Evolutionary conservation across 2,888 invertebrate species (phyloP).

Genomic region (Clostera curtula): DNA sequence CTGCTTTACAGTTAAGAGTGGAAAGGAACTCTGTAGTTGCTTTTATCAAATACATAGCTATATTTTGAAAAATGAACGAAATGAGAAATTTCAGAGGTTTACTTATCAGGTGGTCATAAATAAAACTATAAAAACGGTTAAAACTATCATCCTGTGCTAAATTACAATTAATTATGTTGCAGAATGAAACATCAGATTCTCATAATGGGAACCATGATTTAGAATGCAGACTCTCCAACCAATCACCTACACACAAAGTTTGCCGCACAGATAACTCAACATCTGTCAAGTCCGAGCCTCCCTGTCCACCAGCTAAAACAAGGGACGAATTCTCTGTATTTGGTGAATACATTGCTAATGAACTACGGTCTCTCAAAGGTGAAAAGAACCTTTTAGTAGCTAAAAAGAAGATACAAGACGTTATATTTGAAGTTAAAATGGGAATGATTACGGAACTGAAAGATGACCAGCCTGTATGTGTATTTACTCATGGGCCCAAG

Average conservation of each 20-base stretch:
- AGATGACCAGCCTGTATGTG: constrained; percentile 37
- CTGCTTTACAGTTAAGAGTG: too few relatives aligned
- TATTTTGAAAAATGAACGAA: too few relatives aligned
- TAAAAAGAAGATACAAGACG: constrained; percentile 77
- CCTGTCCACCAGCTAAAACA: constrained; percentile 25
- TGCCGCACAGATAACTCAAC: constrained; percentile 34
- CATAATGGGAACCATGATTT: constrained; percentile 33
- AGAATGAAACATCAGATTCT: constrained; percentile 42
- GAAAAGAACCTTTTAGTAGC: constrained; percentile 71
- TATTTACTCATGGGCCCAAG: constrained; percentile 47
- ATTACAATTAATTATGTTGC: constrained; percentile 23
- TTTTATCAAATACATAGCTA: too few relatives aligned
- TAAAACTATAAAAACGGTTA: too few relatives aligned
- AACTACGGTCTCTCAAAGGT: constrained; percentile 70
- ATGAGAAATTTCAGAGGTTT: too few relatives aligned
- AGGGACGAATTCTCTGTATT: constrained; percentile 75
- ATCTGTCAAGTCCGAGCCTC: constrained; percentile 35
- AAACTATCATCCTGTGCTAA: too few relatives aligned
- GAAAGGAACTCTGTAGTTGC: too few relatives aligned
- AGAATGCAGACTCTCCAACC: constrained; percentile 38
- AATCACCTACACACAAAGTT: constrained; percentile 46
- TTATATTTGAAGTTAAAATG: constrained; percentile 77
- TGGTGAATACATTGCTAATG: constrained; percentile 77
- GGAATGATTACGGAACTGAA: constrained; percentile 61
- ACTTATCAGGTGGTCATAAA: too few relatives aligned